Conservation (phyloP, 2,888 invertebrate species). For the Drosophila limbata region DNA sequence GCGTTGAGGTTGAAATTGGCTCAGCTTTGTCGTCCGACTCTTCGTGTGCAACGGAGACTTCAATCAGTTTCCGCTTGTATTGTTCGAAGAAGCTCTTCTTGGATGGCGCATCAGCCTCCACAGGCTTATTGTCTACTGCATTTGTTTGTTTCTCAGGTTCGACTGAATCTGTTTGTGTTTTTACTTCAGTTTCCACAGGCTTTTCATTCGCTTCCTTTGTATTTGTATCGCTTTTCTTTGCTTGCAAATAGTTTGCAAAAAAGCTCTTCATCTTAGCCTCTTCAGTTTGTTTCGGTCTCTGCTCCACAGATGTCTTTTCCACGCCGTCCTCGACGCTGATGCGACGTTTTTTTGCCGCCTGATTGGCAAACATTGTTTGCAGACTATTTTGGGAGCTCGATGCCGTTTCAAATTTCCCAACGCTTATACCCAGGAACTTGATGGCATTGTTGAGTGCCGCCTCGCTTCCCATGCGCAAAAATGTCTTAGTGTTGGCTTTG, state of each 20-base stretch:
- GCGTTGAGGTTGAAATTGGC: slow-evolving; percentile 38
- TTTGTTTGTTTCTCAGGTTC: not conserved
- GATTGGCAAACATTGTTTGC: slow-evolving; percentile 87
- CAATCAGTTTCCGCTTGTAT: slow-evolving; percentile 53
- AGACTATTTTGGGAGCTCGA: slow-evolving; percentile 87
- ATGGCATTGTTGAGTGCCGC: slow-evolving; percentile 86
- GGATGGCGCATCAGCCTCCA: not conserved
- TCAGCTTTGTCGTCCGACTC: slow-evolving; percentile 8
- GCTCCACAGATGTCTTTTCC: slow-evolving; percentile 21
- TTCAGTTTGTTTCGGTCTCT: slow-evolving; percentile 51
- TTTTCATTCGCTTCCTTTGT: not conserved
- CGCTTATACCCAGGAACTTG: slow-evolving; percentile 91
- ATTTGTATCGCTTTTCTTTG: slow-evolving; percentile 15
- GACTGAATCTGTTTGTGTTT: not conserved
- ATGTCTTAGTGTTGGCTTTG: slow-evolving; percentile 87
- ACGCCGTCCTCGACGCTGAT: slow-evolving; percentile 55
- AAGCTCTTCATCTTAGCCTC: slow-evolving; percentile 66
- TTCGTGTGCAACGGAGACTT: slow-evolving; percentile 14
- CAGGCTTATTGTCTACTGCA: not conserved
- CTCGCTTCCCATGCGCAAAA: slow-evolving; percentile 79
- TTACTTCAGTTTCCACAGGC: not conserved
- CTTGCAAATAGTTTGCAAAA: slow-evolving; percentile 68
- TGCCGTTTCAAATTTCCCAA: slow-evolving; percentile 90
- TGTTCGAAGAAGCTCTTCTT: slow-evolving; percentile 50
- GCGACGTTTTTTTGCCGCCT: slow-evolving; percentile 74